Evolutionary conservation across 1,140 invertebrate species (phyloP), one percentile per base, ranked within the genome.

Genomic region (Magallana gigas): DNA sequence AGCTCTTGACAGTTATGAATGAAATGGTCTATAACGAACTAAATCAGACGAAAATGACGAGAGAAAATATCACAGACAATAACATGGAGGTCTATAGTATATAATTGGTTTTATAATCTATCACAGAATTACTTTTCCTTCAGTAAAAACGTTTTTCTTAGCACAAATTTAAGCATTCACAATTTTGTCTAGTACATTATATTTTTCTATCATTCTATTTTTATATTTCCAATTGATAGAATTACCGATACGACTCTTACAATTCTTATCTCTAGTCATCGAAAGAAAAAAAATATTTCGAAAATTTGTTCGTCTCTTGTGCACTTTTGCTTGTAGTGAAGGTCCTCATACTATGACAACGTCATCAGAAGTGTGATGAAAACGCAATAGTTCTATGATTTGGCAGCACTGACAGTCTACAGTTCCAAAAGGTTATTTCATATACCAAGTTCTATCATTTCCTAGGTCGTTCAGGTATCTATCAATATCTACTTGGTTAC

Each of bases 401-500:
- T 76, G 68, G 68, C 68, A 76, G 68, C 68, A 76, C 68, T 76
- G 68, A 76, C 68, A 76, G 23, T 76, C 68, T 76, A 76, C 18
- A 36, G 8, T 76, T 12, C 68, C 68, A 9, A 76, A 23, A 76
- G 68, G 68, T 76, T 76, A 76, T 76, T 83, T 83, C 8, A n/a
- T 57, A 16, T 57, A 83, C 86, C 86, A 87, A 29, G 60, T 83
- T 76, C 62, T 84, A 76, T 71, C 83, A 62, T 87, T 76, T 18
- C 86, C 86, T 58, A 87, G 60, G 62, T 87, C 81, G 57, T 87
- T 83, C 18, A 87, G 57, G 59, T 84, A 87, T 71, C 62, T 68
- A 23, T 68, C 82, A 84, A 87, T 87, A 60, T 87, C 86, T 60
- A 87, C 86, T 80, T 76, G 48, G 80, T 87, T 83, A 48, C 83